Evolutionary conservation across 2,888 invertebrate genomes (phyloP).

Genomic region (Caenorhabditis angaria): DNA sequence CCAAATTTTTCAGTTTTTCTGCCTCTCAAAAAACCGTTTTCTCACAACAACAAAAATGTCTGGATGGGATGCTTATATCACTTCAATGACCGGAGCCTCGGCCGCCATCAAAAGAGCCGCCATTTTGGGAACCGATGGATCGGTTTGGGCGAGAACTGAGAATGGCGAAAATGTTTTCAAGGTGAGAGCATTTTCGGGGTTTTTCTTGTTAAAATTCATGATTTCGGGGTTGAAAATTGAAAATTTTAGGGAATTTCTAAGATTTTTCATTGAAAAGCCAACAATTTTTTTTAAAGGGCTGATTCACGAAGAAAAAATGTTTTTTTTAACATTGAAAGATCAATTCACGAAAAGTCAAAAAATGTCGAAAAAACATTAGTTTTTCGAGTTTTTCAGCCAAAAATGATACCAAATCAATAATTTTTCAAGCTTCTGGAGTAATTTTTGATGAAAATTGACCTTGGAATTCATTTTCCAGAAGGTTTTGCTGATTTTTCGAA

Average conservation of each 20-base stretch:
- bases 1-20: not conserved
- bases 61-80: slow-evolving; percentile 70
- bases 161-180: slow-evolving; percentile 50
- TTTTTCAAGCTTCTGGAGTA: too few species aligned
- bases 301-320: too few species aligned
- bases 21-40: not conserved
- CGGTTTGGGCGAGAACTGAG: slow-evolving; percentile 67
- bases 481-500: too few species aligned
- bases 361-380: too few species aligned
- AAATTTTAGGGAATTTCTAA: not conserved
- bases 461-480: too few species aligned
- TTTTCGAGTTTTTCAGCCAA: too few species aligned
- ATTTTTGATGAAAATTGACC: too few species aligned
- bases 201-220: not conserved
- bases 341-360: too few species aligned
- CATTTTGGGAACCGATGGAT: slow-evolving; percentile 65
- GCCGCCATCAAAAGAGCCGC: slow-evolving; percentile 66
- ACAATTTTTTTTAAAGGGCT: too few species aligned
- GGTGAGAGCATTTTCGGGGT: slow-evolving; percentile 36
- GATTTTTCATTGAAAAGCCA: too few species aligned
- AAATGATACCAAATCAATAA: too few species aligned
- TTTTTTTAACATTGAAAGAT: too few species aligned
- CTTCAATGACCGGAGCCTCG: slow-evolving; percentile 49
- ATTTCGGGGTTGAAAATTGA: not conserved
- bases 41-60: slow-evolving; percentile 48